Conservation (phyloP, 2,797 vertebrate species). For the Sebastes kiyomatsui region DNA sequence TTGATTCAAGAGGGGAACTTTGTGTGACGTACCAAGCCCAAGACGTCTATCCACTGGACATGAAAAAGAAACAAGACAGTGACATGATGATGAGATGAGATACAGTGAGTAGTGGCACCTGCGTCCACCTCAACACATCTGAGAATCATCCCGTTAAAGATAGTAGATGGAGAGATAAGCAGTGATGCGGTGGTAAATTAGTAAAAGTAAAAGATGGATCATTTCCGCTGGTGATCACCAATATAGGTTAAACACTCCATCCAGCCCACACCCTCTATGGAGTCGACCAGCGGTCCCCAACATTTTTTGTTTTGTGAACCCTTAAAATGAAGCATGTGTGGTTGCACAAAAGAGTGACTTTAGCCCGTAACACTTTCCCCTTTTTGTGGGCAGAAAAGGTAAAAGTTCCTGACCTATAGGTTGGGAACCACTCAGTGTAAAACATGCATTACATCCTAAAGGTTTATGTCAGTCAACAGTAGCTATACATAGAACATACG, state of each 20-base stretch:
- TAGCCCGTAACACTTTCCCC: accelerated
- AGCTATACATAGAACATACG: background rate
- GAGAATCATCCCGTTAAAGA: background rate
- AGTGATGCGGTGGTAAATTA: no score
- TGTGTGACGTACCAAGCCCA: constrained; percentile 84
- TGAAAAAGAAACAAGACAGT: constrained; percentile 76
- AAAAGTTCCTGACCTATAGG: background rate
- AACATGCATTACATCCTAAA: background rate
- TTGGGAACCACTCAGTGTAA: background rate
- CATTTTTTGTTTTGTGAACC: background rate
- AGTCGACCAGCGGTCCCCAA: background rate
- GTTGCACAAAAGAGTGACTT: background rate
- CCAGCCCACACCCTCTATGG: background rate
- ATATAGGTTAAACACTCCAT: background rate
- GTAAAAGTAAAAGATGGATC: no score
- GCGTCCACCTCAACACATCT: background rate
- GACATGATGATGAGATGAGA: constrained; percentile 36
- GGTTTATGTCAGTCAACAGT: background rate
- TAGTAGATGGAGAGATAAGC: background rate
- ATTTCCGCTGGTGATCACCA: background rate
- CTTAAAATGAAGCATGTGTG: background rate
- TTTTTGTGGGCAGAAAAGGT: background rate
- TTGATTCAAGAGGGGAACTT: constrained; percentile 17
- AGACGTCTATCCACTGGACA: constrained; percentile 85
- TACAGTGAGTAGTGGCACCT: background rate